Conservation (phyloP, 92 coral and sea anemone species). For the Galaxea fascicularis region DNA sequence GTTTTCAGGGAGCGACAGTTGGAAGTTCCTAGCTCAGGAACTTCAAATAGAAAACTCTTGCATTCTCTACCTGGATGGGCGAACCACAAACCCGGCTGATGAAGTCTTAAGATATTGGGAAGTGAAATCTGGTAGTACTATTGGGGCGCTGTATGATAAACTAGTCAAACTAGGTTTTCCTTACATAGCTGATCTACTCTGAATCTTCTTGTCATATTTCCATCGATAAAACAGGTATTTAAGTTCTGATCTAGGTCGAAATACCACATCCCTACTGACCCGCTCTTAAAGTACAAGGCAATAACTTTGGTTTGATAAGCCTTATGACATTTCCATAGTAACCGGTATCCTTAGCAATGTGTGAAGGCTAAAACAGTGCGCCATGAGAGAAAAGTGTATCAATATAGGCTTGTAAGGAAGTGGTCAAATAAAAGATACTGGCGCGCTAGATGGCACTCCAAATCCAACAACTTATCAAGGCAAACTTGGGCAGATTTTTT, state of each 20-base stretch:
- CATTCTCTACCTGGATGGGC: constrained; percentile 52
- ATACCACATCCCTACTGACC: neutral
- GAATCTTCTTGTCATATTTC: constrained; percentile 19
- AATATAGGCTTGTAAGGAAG: too few species aligned
- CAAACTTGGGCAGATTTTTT: too few species aligned
- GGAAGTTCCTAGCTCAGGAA: constrained; percentile 71
- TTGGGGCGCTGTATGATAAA: constrained; percentile 78
- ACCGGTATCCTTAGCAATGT: too few species aligned
- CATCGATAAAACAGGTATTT: neutral
- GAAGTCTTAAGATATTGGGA: constrained; percentile 84
- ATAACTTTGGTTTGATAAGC: too few species aligned
- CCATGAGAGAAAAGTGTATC: too few species aligned
- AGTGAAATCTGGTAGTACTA: constrained; percentile 70
- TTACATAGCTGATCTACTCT: constrained; percentile 69
- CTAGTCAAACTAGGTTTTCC: constrained; percentile 67
- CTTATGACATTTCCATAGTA: too few species aligned
- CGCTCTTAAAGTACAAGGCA: neutral
- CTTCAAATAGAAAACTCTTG: constrained; percentile 44
- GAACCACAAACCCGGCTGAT: constrained; percentile 82
- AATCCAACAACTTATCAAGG: too few species aligned
- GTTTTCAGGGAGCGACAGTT: constrained; percentile 66
- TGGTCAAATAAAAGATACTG: too few species aligned
- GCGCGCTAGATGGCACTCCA: too few species aligned
- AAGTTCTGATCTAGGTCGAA: neutral
- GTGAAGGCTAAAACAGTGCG: too few species aligned